Base-by-base conservation (phyloP, 2,113 vertebrate genomes). In the Paradisaea rubra region DNA sequence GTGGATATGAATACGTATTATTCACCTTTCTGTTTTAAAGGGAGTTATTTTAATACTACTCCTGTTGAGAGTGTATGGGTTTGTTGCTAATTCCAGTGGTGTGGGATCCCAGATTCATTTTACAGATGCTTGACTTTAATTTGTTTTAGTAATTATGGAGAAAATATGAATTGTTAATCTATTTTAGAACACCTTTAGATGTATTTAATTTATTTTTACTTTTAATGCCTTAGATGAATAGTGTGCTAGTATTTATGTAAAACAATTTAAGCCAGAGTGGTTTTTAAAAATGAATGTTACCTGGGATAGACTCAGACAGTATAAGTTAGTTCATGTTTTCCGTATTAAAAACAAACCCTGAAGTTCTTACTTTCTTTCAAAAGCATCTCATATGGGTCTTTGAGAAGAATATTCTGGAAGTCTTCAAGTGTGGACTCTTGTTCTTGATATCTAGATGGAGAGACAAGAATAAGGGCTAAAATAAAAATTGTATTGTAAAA, bases 121-220 rank as follows among this genome's bases (percentile, higher is more conserved):
- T 77, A 41, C 20, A 47, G 15, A 16, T 84, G 20, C 2, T 68
- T 1, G 1, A 45, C 24, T 69, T 56, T 1, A 4, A 14, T 45
- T 86, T 2, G 2, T 30, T 87, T 80, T 19, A 73, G 25, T 63
- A 82, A 56, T 63, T 52, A 8, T 11, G 37, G 24, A 72, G 28
- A 41, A 79, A 45, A 70, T 53, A 16, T 0, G 1, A 60, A 9
- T 49, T 2, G 0, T 13, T 5, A 6, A 25, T 14, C 5, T 7
- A 1, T 59, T 87, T 15, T 3, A 60, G 37, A 64, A 35, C 1
- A 31, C 14, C 0, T 8, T 64, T 11, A 30, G 24, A 6, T 8
- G 0, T 60, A 10, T 42, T 11, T 35, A 56, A 2, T 6, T 68
- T 64, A 2, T 21, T 70, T 69, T 54, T 44, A 5, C 6, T 56